A percentile compares a stretch with the other conserved stretches of the same genome.
These are phyloP conservation scores for Drosophila subpulchrella DNA, from an alignment of 1,140 invertebrate species.

Conservation along the genomic window DNA sequence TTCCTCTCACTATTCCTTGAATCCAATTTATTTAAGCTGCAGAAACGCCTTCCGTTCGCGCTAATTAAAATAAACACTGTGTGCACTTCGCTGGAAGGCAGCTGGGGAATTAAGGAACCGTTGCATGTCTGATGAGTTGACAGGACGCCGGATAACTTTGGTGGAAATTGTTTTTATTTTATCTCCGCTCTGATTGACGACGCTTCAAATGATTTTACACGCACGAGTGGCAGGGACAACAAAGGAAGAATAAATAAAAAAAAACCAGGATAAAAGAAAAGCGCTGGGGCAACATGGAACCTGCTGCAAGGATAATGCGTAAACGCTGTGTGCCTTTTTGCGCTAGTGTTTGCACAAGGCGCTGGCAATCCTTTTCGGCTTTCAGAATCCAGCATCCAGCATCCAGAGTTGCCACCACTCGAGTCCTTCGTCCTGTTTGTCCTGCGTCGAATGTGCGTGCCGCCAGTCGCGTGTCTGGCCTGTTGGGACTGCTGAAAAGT, in stretches of 20 bases:
- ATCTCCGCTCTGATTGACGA: conserved; percentile 74
- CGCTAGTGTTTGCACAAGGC: conserved; percentile 59
- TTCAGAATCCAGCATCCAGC: conserved; percentile 11
- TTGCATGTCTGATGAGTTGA: conserved; percentile 78
- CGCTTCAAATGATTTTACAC: conserved; percentile 79
- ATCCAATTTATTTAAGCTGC: conserved; percentile 57
- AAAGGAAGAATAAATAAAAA: conserved; percentile 19
- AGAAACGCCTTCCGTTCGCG: conserved; percentile 27
- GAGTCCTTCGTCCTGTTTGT: conserved; percentile 55
- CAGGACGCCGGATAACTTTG: conserved; percentile 53
- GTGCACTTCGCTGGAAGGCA: conserved; percentile 57
- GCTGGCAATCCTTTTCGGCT: conserved; percentile 61
- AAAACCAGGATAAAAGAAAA: conserved; percentile 10
- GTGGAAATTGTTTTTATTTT: conserved; percentile 65
- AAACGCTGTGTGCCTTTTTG: conserved; percentile 55
- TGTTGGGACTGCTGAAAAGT: conserved; percentile 67
- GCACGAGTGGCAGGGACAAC: conserved; percentile 65
- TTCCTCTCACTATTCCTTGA: background rate
- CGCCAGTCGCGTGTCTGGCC: conserved; percentile 68
- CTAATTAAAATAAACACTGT: conserved; percentile 80
- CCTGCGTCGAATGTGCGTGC: conserved; percentile 61
- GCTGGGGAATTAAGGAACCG: conserved; percentile 53
- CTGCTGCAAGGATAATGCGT: conserved; percentile 74
- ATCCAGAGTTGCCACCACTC: conserved; percentile 4
- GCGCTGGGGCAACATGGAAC: conserved; percentile 19